Evolutionary conservation across 2,888 invertebrate genomes (phyloP).

Genomic region (Dusona sp.): DNA sequence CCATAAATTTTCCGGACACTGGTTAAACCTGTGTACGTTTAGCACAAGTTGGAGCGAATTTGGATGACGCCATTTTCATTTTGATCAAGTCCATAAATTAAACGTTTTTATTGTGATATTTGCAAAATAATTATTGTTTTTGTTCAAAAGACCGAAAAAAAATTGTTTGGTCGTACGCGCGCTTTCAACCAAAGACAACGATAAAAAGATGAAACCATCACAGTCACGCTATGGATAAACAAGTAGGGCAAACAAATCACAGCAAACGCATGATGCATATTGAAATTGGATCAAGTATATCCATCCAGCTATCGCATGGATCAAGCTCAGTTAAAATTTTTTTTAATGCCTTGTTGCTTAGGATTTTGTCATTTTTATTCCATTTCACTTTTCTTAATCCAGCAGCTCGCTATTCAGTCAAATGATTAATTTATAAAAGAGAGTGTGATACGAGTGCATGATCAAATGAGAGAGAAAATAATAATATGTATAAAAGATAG

Average conservation of each 20-base stretch:
- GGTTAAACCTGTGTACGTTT: constrained; percentile 33
- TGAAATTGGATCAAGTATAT: constrained; percentile 21
- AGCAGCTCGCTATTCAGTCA: neutral
- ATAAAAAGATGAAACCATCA: constrained; percentile 63
- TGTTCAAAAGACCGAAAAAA: neutral
- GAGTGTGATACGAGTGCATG: neutral
- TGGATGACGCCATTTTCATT: constrained; percentile 12
- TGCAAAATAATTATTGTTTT: neutral
- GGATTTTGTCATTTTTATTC: neutral
- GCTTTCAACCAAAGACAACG: constrained; percentile 54
- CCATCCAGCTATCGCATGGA: neutral
- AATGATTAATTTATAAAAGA: neutral
- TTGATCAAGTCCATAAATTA: neutral
- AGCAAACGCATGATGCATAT: constrained; percentile 21
- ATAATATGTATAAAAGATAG: constrained; percentile 29
- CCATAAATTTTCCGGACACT: constrained; percentile 58
- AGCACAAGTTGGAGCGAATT: neutral
- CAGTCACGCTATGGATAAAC: neutral
- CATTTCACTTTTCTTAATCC: neutral
- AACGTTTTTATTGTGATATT: neutral
- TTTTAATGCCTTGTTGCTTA: neutral
- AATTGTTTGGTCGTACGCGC: constrained; percentile 16
- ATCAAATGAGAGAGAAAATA: neutral
- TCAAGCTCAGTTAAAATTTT: neutral
- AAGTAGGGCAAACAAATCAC: neutral